Evolutionary conservation across 2,113 vertebrate genomes (phyloP), one percentile per base, ranked within the genome.

Genomic region (Naja naja): DNA sequence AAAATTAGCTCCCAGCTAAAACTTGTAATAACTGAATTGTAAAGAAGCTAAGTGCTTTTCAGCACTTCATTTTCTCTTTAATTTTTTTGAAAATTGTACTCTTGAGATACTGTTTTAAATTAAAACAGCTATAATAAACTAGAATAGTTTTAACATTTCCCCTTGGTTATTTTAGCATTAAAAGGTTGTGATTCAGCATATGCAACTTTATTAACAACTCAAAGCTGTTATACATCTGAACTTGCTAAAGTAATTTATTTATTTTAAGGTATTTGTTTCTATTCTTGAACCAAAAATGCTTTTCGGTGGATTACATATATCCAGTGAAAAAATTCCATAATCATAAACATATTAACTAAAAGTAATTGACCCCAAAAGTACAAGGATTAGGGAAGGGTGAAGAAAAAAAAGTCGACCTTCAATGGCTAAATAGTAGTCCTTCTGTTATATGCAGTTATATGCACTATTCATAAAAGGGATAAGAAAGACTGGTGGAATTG

Each of bases 1-100:
- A 95, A 94, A 94, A 93, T 93, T 92, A 95, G 47, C 89, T 96
- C 47, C 52, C 8, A 90, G 54, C 69, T 96, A 89, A 94, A 94
- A 90, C 30, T 43, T 53, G 9, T 55, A 52, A 3, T 90, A 81
- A 16, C 0, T 91, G 30, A 85, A 81, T 93, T 95, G 18, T 6
- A 47, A 64, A 0, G 0, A 58, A 94, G 45, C n/a, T 94, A 91
- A 88, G 91, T 94, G 12, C 49, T 12, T 91, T 95, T 3, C 23
- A 90, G 30, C 27, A 85, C 1, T 43, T 90, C 86, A 0, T 91
- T 0, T 94, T 91, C 34, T 30, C 34, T 89, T 18, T 7, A 7
- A 4, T 85, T 87, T 81, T 81, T 81, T 43, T 10, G 9, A 9
- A 1, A 81, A 81, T 22, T 43, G 34, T 81, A 81, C 7, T 22